Evolutionary conservation across 2,888 invertebrate genomes (phyloP).

Genomic region (Taphrorychus bicolor): DNA sequence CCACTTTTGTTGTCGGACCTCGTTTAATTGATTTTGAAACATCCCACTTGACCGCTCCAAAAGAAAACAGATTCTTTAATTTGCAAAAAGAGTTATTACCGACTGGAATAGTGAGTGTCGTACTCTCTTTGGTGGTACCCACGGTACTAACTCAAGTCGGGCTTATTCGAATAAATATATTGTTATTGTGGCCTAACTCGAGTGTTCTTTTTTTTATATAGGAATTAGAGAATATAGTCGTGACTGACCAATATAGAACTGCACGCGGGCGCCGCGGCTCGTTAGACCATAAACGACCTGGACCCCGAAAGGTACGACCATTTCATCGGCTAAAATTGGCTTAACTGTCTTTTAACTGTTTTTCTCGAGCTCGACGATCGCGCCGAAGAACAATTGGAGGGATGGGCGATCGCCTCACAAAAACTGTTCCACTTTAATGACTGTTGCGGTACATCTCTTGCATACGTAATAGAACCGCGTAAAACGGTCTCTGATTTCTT

Average conservation of each 20-base stretch:
- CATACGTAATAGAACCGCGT: neutral
- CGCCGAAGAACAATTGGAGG: neutral
- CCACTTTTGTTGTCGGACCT: neutral
- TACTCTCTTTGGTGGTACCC: neutral
- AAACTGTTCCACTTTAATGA: conserved; percentile 7
- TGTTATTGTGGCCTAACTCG: neutral
- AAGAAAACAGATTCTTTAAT: neutral
- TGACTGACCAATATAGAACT: neutral
- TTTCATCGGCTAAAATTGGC: neutral
- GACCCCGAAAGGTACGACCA: neutral
- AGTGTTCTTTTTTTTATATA: neutral
- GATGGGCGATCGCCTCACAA: conserved; percentile 5
- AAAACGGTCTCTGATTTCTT: neutral
- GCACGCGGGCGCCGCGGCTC: neutral
- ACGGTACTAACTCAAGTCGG: too few species aligned
- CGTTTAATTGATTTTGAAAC: conserved; percentile 4
- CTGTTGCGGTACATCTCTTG: conserved; percentile 7
- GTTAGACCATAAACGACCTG: neutral
- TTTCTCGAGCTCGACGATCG: neutral
- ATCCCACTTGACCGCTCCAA: neutral
- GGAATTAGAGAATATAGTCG: neutral
- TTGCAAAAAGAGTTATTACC: neutral
- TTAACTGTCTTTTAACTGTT: neutral
- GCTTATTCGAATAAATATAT: neutral
- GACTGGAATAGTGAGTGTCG: neutral